A percentile compares a stretch with the other conserved stretches of the same genome.
These are phyloP conservation scores for Pachypeltis micranthus DNA, from an alignment of 1,140 invertebrate genomes.

Conservation along the genomic window DNA sequence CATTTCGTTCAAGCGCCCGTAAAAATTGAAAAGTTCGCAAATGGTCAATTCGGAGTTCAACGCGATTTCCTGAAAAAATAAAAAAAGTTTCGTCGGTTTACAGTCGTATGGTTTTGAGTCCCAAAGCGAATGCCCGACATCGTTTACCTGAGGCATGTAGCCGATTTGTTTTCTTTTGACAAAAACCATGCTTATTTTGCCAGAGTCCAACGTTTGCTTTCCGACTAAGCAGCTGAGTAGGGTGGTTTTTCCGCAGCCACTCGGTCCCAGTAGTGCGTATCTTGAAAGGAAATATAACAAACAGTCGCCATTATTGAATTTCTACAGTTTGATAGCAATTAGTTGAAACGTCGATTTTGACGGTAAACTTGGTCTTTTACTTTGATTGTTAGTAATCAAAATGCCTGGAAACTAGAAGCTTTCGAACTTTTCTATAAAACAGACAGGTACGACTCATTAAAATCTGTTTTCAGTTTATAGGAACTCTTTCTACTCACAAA, in stretches of 20 bases:
- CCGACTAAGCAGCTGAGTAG: conserved; percentile 38
- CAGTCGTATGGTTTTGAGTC: conserved; percentile 27
- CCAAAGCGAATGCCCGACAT: conserved; percentile 39
- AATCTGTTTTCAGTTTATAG: too few relatives aligned
- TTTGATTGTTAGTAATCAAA: neutral
- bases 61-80: conserved; percentile 31
- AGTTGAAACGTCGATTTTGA: too few relatives aligned
- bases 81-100: conserved; percentile 3
- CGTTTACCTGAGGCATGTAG: conserved; percentile 69
- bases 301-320: too few relatives aligned
- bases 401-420: neutral
- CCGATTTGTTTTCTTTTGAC: conserved; percentile 40
- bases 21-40: conserved; percentile 41
- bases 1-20: conserved; percentile 42
- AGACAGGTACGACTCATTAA: neutral
- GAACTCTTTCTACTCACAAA: too few relatives aligned
- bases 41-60: conserved; percentile 43
- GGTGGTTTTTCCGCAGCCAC: conserved; percentile 37
- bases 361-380: neutral
- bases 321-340: too few relatives aligned
- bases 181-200: conserved; percentile 34
- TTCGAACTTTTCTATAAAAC: neutral
- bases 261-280: conserved; percentile 38
- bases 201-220: conserved; percentile 31
- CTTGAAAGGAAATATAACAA: conserved; percentile 27